phyloP scores from a whole-genome alignment of 2,888 invertebrate genomes.

The Macrosoma leucophasiata region DNA sequence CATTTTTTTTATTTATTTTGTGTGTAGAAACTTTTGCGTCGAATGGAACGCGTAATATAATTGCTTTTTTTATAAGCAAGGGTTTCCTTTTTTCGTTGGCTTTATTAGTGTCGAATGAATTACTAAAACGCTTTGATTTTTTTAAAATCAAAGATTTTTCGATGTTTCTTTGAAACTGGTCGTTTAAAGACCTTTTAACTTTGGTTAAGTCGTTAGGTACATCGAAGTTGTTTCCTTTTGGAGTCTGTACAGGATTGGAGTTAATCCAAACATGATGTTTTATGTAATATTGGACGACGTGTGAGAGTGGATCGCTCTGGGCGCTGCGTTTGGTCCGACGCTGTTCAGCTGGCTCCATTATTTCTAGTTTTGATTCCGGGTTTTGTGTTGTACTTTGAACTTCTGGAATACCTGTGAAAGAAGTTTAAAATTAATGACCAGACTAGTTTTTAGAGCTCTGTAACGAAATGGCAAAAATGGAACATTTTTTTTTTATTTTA shows the following conservation, averaged over 20 bases:
- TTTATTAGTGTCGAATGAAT: constrained; percentile 26
- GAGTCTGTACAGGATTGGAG: constrained; percentile 31
- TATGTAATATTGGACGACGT: constrained; percentile 45
- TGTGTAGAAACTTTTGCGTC: no score
- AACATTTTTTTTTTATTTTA: no score
- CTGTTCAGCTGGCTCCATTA: constrained; percentile 8
- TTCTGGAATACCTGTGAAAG: no score
- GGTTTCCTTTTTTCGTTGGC: constrained; percentile 29
- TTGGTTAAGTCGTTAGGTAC: constrained; percentile 34
- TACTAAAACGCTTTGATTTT: constrained; percentile 28
- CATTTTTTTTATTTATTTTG: constrained; percentile 27
- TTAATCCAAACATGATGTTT: constrained; percentile 54
- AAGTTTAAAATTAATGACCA: no score
- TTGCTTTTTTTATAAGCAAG: no score
- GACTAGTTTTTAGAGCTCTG: no score
- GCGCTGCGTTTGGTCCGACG: no score
- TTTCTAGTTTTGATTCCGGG: constrained; percentile 6
- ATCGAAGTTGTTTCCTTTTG: constrained; percentile 24
- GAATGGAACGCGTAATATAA: no score
- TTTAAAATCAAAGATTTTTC: constrained; percentile 20
- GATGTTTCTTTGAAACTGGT: not conserved
- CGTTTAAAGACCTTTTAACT: constrained; percentile 15
- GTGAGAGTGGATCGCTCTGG: constrained; percentile 31
- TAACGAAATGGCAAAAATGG: no score
- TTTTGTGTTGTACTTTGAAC: no score